phyloP scores from a whole-genome alignment of 2,888 invertebrate species.

The Chrysina gloriosa region DNA sequence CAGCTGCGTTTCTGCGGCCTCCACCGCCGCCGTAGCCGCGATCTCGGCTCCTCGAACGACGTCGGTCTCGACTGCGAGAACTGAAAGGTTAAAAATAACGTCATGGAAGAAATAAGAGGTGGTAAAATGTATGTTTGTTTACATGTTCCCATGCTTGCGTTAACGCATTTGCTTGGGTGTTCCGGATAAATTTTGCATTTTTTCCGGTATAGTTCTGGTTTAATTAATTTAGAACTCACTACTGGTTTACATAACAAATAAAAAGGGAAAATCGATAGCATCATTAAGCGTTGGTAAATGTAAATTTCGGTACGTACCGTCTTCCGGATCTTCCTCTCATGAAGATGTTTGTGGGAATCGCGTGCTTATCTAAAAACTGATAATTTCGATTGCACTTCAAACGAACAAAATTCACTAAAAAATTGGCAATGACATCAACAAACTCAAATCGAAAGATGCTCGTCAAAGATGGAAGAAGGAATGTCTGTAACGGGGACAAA shows the following conservation, averaged over 20 bases:
- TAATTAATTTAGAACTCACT: not conserved
- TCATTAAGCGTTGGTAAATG: not conserved
- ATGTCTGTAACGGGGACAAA: slow-evolving; percentile 30
- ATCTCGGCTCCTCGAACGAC: slow-evolving; percentile 60
- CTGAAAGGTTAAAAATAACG: slow-evolving; percentile 30
- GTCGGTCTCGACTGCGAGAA: slow-evolving; percentile 67
- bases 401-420: not conserved
- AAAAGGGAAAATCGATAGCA: slow-evolving; percentile 30
- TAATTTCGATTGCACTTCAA: slow-evolving; percentile 30
- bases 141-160: not conserved
- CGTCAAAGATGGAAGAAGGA: slow-evolving; percentile 18
- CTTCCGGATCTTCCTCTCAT: slow-evolving; percentile 60
- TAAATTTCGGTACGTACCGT: slow-evolving; percentile 52
- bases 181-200: not conserved
- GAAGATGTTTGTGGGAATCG: slow-evolving; percentile 22
- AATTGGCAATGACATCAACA: slow-evolving; percentile 5
- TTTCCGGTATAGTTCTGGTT: not conserved
- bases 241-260: not conserved
- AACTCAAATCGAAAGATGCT: slow-evolving; percentile 11
- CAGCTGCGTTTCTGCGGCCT: slow-evolving; percentile 54
- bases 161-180: not conserved
- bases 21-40: slow-evolving; percentile 57
- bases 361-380: slow-evolving; percentile 11
- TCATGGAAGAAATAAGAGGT: slow-evolving; percentile 2
- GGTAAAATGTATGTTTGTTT: not conserved